Evolutionary conservation across 2,888 invertebrate genomes (phyloP).

Genomic region (Plemyria rubiginata): DNA sequence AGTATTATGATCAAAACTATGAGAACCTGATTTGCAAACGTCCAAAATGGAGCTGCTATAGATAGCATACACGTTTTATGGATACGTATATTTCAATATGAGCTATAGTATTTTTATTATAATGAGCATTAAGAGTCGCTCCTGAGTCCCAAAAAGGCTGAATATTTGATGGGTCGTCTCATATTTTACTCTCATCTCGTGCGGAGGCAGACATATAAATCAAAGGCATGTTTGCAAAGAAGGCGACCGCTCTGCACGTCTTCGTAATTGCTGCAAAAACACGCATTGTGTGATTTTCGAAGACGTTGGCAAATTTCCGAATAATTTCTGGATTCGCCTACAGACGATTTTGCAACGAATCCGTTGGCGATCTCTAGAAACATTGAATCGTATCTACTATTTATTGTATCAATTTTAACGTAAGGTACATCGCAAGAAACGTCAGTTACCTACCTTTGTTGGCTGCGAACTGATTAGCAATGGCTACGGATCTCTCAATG

Average conservation of each 20-base stretch:
- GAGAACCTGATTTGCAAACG: conserved; percentile 48
- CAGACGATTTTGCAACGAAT: conserved; percentile 19
- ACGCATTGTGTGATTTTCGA: conserved; percentile 75
- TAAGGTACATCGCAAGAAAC: conserved; percentile 43
- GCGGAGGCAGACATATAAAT: conserved; percentile 78
- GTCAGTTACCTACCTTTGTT: conserved; percentile 53
- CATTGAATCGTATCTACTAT: conserved; percentile 12
- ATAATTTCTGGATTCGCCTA: conserved; percentile 57
- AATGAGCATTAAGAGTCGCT: conserved; percentile 76
- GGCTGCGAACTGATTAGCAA: conserved; percentile 74
- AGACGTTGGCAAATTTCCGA: conserved; percentile 79
- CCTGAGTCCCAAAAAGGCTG: conserved; percentile 71
- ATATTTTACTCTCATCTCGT: conserved; percentile 77
- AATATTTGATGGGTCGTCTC: conserved; percentile 79
- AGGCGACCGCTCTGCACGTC: conserved; percentile 76
- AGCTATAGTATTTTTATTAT: conserved; percentile 82
- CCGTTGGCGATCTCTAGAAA: conserved; percentile 12
- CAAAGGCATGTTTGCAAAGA: conserved; percentile 75
- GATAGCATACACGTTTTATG: conserved; percentile 49
- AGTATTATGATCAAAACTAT: conserved; percentile 23
- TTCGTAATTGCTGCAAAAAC: conserved; percentile 82
- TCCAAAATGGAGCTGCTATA: conserved; percentile 58
- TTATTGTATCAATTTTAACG: conserved; percentile 31
- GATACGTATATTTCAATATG: conserved; percentile 68
- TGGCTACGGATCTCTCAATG: conserved; percentile 73